phyloP scores from a whole-genome alignment of 2,113 vertebrate species.

The Melanocharis versteri region DNA sequence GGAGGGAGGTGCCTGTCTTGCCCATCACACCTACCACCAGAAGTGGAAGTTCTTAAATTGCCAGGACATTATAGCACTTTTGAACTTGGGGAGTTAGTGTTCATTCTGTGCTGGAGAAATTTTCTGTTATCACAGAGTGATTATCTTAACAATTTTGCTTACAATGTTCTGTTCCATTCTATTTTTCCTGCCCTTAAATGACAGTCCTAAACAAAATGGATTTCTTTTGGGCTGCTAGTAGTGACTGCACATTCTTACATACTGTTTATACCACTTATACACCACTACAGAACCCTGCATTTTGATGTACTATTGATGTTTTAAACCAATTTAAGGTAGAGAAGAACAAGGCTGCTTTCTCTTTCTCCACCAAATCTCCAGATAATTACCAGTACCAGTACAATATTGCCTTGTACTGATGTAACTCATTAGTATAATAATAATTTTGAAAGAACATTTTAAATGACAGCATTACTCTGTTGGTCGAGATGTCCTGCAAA shows the following conservation, averaged over 20 bases:
- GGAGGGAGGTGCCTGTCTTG: rapidly evolving
- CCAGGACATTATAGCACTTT: too few relatives aligned
- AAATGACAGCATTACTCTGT: background rate
- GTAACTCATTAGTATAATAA: background rate
- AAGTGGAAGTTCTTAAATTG: too few relatives aligned
- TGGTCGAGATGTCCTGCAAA: background rate
- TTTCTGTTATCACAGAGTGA: background rate
- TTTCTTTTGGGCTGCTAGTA: background rate
- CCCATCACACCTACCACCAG: too few relatives aligned
- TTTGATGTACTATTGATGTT: background rate
- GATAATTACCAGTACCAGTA: background rate
- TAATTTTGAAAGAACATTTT: background rate
- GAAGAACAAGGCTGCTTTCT: background rate
- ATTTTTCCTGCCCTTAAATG: background rate
- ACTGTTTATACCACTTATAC: background rate
- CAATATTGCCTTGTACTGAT: background rate
- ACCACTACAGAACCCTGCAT: background rate
- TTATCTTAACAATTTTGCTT: background rate
- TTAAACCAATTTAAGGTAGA: background rate
- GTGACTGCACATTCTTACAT: background rate
- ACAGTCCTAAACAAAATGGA: background rate
- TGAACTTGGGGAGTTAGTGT: background rate
- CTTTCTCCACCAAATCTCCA: background rate
- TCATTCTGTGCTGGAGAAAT: background rate
- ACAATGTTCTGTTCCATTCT: background rate